These are phyloP conservation scores for Carpatolechia fugitivella DNA, from an alignment of 2,888 invertebrate genomes.

Conservation along the genomic window DNA sequence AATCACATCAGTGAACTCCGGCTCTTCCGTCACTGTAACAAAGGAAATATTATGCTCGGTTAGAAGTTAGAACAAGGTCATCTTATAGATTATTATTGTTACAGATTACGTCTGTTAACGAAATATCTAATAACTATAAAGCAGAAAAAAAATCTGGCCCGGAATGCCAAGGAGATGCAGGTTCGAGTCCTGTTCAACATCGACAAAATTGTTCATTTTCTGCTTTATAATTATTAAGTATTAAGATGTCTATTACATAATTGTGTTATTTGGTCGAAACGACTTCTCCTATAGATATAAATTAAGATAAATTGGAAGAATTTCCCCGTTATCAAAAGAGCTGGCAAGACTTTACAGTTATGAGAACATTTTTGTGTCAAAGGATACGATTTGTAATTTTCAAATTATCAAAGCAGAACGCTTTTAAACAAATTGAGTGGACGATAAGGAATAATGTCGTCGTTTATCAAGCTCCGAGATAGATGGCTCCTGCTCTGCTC, in stretches of 20 bases:
- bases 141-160: no score
- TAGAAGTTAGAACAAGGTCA: constrained; percentile 12
- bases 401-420: constrained; percentile 79
- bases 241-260: constrained; percentile 9
- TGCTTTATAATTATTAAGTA: no score
- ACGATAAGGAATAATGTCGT: constrained; percentile 79
- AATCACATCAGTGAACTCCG: constrained; percentile 93
- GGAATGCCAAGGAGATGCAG: no score
- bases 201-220: no score
- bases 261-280: constrained; percentile 14
- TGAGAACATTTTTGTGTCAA: constrained; percentile 73
- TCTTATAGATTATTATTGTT: background rate
- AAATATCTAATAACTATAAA: no score
- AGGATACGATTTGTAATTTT: constrained; percentile 77
- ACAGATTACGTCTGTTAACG: no score
- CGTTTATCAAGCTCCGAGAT: constrained; percentile 77
- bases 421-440: constrained; percentile 80
- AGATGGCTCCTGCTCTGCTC: constrained; percentile 75
- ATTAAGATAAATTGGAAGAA: constrained; percentile 55
- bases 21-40: constrained; percentile 89
- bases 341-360: constrained; percentile 60
- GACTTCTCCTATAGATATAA: constrained; percentile 42
- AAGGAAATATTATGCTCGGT: constrained; percentile 25
- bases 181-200: no score
- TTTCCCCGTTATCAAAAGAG: constrained; percentile 51